These are phyloP conservation scores for Rhorus exstirpatorius DNA, from an alignment of 2,888 invertebrate genomes.

Conservation along the genomic window DNA sequence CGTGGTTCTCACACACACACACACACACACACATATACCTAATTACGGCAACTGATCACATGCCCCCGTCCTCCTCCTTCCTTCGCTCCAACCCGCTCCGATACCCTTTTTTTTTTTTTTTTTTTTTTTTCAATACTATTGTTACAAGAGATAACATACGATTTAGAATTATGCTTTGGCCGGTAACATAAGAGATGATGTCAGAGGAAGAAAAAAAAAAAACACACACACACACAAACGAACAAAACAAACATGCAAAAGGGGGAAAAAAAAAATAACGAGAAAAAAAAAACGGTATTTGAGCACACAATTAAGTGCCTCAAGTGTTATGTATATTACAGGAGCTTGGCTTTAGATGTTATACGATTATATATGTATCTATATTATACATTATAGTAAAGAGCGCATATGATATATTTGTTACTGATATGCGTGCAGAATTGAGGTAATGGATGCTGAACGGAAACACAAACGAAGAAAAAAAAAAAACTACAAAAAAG, in stretches of 20 bases:
- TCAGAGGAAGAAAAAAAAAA: slow-evolving; percentile 75
- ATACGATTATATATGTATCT: slow-evolving; percentile 85
- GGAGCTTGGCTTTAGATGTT: slow-evolving; percentile 86
- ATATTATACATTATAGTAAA: slow-evolving; percentile 84
- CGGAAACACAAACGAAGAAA: slow-evolving; percentile 71
- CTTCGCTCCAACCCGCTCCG: neutral
- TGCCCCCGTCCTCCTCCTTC: slow-evolving; percentile 2
- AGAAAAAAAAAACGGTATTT: slow-evolving; percentile 81
- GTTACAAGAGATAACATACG: slow-evolving; percentile 82
- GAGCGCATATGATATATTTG: slow-evolving; percentile 86
- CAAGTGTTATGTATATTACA: slow-evolving; percentile 86
- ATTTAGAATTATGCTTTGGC: slow-evolving; percentile 85
- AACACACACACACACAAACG: slow-evolving; percentile 72
- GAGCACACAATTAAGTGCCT: slow-evolving; percentile 86
- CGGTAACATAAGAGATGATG: slow-evolving; percentile 64
- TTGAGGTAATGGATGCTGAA: slow-evolving; percentile 81
- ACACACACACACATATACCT: slow-evolving; percentile 71
- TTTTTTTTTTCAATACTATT: too few relatives aligned
- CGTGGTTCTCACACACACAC: too few relatives aligned
- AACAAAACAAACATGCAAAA: slow-evolving; percentile 52
- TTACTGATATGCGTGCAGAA: slow-evolving; percentile 85
- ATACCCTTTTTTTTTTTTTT: slow-evolving; percentile 62
- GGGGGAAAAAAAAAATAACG: slow-evolving; percentile 48
- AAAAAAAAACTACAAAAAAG: slow-evolving; percentile 72
- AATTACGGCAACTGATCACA: slow-evolving; percentile 78